Base-by-base conservation (phyloP, 2,113 vertebrate species). In the Talpa occidentalis region DNA sequence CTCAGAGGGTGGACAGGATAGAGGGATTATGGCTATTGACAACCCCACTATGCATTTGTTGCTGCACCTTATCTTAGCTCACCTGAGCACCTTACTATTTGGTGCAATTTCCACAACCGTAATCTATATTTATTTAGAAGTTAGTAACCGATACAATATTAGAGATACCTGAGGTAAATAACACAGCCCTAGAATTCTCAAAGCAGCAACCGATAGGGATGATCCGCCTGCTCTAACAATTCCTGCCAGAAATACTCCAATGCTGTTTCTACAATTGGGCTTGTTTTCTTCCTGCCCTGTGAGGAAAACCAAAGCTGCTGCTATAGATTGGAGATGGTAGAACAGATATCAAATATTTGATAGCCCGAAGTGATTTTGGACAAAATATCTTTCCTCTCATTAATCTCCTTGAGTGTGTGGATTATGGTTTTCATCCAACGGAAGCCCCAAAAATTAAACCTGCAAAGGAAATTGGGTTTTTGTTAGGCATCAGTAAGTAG, bases 401-500 rank as follows among this genome's bases (percentile, higher is more conserved):
- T 99, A n/a, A 99, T 98, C 97, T 99, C 98, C 5, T 98, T 86
- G 76, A 99, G 98, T 10, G 98, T 98, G 90, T 98, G 99, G 94
- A 99, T 98, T 99, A 99, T 99, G 49, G 98, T 98, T 97, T 98
- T 98, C 70, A 99, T 98, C 99, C 99, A 99, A 77, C 98, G 97
- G 97, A 99, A 99, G 17, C 98, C 98, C 1, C 98, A 96, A 92
- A 99, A 99, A 96, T 99, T 99, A 97, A 99, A 99, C 70, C 99
- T 99, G 97, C 10, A 90, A 72, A 94, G 69, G 47, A 95, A 92
- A 93, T 0, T 15, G 32, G 47, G 8, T 5, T 54, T 79, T 87
- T 47, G n/a, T 95, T 10, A 86, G 59, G 19, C 30, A n/a, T 14
- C 42, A 14, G 9, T 9, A 2, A 26, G 15, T 10, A 7, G 2